Evolutionary conservation across 35 echinoderm and acorn worm species (phyloP), one percentile per base, ranked within the genome.

Genomic region (Hemicentrotus pulcherrimus): DNA sequence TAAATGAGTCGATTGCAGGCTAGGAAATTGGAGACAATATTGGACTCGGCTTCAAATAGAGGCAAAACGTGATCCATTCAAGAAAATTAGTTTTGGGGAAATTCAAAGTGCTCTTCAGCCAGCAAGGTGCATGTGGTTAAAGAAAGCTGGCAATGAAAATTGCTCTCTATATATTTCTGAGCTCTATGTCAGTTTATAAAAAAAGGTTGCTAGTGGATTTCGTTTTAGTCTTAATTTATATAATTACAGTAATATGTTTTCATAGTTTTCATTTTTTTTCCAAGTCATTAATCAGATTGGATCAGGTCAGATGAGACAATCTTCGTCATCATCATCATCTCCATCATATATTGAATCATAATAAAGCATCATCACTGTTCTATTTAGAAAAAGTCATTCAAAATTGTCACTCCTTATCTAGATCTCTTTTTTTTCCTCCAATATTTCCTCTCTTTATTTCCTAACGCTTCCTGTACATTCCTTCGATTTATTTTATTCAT

Each of bases 1-100:
- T 78, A 78, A 78, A 78, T 78, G 65, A 78, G 65, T 78, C 65
- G 65, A 78, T 78, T 78, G 65, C 65, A 78, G 65, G 65, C 19
- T n/a, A 6, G 24, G 65, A 78, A 78, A 78, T 78, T 28, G 65
- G 65, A 78, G 65, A 78, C 65, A 78, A 78, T 78, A 78, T 78
- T 78, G 65, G 28, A 78, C 65, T n/a, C 65, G 65, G 65, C 65
- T 78, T 78, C 65, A n/a, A 78, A 78, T 78, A 78, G 65, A 78
- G 65, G 65, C 19, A 78, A 78, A 78, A 78, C 65, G 65, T 78
- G 65, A 78, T 78, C 65, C 65, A 28, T 78, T 78, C 65, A n/a
- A n/a, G 65, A 78, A 28, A 78, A 78, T 78, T 78, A 78, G 65
- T 78, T n/a, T 78, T 22, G 28, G 7, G 24, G 65, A 28, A 78